Percentiles rank a stretch among this genome's conserved stretches.
Evolutionary conservation across 2,113 vertebrate species (phyloP).

Genomic region (Orcinus orca): DNA sequence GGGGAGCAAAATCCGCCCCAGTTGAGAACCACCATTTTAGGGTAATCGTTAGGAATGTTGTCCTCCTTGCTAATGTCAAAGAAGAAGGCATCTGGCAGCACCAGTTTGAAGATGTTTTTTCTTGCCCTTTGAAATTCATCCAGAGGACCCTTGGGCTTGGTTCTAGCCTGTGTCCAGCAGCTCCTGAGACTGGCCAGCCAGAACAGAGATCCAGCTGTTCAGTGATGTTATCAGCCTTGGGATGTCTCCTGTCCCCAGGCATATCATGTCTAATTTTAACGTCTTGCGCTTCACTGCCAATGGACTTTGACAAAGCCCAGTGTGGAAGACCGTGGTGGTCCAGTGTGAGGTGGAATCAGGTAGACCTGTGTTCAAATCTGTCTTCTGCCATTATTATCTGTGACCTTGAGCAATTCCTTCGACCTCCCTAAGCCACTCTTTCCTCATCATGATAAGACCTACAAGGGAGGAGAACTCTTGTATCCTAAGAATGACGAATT

Average conservation of each 20-base stretch:
- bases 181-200: conserved; percentile 69
- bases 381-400: not conserved
- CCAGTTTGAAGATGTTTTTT: not conserved
- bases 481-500: not conserved
- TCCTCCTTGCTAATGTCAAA: not conserved
- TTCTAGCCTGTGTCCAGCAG: conserved; percentile 72
- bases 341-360: not conserved
- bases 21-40: not conserved
- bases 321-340: not conserved
- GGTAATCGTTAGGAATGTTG: not conserved
- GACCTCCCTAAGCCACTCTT: not conserved
- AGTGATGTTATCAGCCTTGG: conserved; percentile 71
- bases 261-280: conserved; percentile 75
- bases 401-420: not conserved
- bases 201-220: conserved; percentile 77
- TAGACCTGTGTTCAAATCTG: not conserved
- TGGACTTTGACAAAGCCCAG: conserved; percentile 43
- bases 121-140: not conserved
- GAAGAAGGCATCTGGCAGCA: conserved; percentile 43
- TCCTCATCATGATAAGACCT: not conserved
- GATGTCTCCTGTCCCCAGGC: conserved; percentile 59
- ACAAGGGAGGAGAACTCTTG: not conserved
- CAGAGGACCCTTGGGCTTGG: conserved; percentile 53
- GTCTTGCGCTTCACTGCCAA: conserved; percentile 49
- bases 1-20: not conserved